Conservation (phyloP, 2,888 invertebrate genomes). For the Salpingus planirostris region DNA sequence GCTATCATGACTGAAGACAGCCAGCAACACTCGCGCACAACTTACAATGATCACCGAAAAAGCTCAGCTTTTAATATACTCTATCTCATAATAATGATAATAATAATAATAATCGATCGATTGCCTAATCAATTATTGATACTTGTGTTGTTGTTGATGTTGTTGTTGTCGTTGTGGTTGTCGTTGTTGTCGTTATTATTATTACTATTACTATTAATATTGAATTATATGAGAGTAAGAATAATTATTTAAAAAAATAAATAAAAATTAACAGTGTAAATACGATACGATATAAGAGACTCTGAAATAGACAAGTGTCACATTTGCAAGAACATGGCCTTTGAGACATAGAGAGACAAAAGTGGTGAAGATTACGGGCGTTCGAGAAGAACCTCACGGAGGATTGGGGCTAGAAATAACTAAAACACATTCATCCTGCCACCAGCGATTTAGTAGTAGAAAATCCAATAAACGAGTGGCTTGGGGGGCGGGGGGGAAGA, state of each 20-base stretch:
- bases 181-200: no score
- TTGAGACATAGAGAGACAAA: conserved; percentile 21
- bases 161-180: no score
- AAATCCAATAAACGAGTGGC: conserved; percentile 9
- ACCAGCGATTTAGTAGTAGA: conserved; percentile 19
- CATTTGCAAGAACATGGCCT: conserved; percentile 44
- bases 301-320: conserved; percentile 33
- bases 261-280: conserved; percentile 28
- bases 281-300: conserved; percentile 28
- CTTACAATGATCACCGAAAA: conserved; percentile 39
- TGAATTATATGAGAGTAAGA: no score
- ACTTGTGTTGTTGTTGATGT: no score
- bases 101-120: no score
- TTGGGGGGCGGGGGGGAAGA: conserved; percentile 10
- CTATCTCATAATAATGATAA: no score
- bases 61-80: conserved; percentile 45
- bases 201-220: no score
- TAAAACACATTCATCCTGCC: conserved; percentile 21
- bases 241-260: no score
- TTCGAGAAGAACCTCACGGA: conserved; percentile 24
- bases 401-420: conserved; percentile 24
- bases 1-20: conserved; percentile 37
- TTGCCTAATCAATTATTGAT: no score
- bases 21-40: conserved; percentile 41
- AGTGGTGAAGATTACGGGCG: conserved; percentile 25